These are phyloP conservation scores for Himalopsyche kuldschensis DNA, from an alignment of 2,888 invertebrate genomes.

Conservation along the genomic window DNA sequence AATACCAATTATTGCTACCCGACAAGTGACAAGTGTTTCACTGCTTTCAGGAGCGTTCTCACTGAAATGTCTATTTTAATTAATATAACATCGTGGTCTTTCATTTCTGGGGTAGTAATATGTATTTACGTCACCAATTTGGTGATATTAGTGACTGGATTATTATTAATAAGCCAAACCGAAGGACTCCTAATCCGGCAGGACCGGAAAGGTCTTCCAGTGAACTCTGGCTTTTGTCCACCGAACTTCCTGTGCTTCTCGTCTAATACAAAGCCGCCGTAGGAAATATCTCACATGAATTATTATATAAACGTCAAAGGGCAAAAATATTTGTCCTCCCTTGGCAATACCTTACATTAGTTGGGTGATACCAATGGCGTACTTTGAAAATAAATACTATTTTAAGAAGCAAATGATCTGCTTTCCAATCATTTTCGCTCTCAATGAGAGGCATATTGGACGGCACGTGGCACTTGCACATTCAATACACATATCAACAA, in stretches of 20 bases:
- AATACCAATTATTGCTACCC: too few relatives aligned
- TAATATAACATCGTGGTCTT: too few relatives aligned
- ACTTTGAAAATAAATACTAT: neutral
- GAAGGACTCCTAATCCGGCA: constrained; percentile 7
- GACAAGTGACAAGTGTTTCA: too few relatives aligned
- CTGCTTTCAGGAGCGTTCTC: too few relatives aligned
- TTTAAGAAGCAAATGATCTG: too few relatives aligned
- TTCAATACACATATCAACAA: too few relatives aligned
- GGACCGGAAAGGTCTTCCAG: constrained; percentile 28
- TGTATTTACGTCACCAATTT: neutral
- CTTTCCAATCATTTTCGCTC: neutral
- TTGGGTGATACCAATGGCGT: neutral
- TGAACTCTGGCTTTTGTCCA: constrained; percentile 29
- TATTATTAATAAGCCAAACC: neutral
- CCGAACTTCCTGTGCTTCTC: constrained; percentile 20
- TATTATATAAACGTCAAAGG: constrained; percentile 19
- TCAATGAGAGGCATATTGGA: neutral
- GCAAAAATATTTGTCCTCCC: constrained; percentile 10
- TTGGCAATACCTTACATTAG: neutral
- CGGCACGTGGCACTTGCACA: too few relatives aligned
- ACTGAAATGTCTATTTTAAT: too few relatives aligned
- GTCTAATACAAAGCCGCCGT: constrained; percentile 12
- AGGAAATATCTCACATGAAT: constrained; percentile 29
- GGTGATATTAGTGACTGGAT: neutral
- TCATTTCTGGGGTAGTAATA: neutral